These are phyloP conservation scores for Neolamprologus brichardi DNA, from an alignment of 2,113 vertebrate species.

Conservation along the genomic window DNA sequence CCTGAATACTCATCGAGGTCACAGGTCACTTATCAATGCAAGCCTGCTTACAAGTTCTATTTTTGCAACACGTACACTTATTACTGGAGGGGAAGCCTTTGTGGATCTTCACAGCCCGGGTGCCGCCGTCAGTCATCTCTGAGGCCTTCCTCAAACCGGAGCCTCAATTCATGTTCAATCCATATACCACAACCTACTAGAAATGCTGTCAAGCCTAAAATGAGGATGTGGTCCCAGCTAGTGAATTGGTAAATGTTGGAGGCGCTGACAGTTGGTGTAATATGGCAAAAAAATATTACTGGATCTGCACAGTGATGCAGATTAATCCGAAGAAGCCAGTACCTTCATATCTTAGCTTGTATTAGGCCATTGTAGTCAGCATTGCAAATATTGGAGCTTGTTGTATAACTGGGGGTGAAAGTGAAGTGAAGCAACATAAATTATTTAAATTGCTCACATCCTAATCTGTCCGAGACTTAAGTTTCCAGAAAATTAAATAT, in stretches of 20 bases:
- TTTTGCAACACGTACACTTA: neutral
- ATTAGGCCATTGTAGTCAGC: neutral
- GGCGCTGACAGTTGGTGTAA: neutral
- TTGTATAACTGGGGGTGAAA: neutral
- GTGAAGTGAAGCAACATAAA: neutral
- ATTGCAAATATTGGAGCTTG: neutral
- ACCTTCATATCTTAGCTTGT: neutral
- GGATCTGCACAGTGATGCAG: neutral
- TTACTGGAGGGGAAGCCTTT: neutral
- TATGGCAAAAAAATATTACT: neutral
- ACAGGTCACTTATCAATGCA: neutral
- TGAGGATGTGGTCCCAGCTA: neutral
- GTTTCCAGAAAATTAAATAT: neutral
- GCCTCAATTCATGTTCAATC: neutral
- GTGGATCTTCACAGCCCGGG: neutral
- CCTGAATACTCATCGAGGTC: accelerated
- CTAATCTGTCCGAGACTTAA: neutral
- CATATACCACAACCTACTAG: neutral
- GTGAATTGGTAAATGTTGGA: neutral
- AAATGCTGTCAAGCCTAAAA: neutral
- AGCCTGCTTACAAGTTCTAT: neutral
- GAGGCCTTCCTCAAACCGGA: neutral
- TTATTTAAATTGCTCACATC: neutral
- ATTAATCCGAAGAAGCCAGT: neutral
- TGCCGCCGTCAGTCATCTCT: neutral